Base-by-base conservation (phyloP, 2,888 invertebrate species). In the Sialis lutaria region DNA sequence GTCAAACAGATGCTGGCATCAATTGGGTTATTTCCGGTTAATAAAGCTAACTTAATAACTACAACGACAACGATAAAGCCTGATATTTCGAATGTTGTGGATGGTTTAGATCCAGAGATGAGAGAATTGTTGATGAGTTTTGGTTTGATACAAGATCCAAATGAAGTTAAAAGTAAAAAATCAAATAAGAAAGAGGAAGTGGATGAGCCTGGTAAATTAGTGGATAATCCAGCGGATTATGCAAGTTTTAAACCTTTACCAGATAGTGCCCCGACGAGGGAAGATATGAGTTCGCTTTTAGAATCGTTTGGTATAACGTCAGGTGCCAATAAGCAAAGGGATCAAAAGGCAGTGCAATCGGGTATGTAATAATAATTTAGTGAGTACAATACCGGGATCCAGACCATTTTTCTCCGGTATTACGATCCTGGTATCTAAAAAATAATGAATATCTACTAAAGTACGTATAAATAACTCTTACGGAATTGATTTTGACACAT, bases 51-150 rank as follows among this genome's bases (percentile, higher is more conserved):
- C 22, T 22, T 22, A 22, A 22, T 22, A 22, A 22, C 57, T 6
- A 52, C 58, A 1, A 55, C 57, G 1, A 56, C 59, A 39, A 58
- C 58, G 2, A 42, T 52, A 5, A 48, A 57, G 5, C 63, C 64
- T 5, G 59, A 64, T 49, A 57, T 62, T n/a, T 55, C 58, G 33
- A 53, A 57, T 40, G 59, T 65, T 4, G 65, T 62, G 5, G 61
- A 63, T 40, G 62, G 57, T 49, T 54, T 67, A 48, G 59, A 57
- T 12, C 64, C 65, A 6, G 65, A 65, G 37, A 67, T 67, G 65
- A 58, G 64, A 55, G 60, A 67, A 45, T 52, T 71, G 40, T 51
- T 72, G 8, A 63, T 65, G 57, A 64, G 58, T 45, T 67, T 70
- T 53, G 72, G 72, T 9, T 56, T 70, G 41, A 54, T 67, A 39